Evolutionary conservation across 2,888 invertebrate species (phyloP).

Genomic region (Eupeodes latifasciatus): DNA sequence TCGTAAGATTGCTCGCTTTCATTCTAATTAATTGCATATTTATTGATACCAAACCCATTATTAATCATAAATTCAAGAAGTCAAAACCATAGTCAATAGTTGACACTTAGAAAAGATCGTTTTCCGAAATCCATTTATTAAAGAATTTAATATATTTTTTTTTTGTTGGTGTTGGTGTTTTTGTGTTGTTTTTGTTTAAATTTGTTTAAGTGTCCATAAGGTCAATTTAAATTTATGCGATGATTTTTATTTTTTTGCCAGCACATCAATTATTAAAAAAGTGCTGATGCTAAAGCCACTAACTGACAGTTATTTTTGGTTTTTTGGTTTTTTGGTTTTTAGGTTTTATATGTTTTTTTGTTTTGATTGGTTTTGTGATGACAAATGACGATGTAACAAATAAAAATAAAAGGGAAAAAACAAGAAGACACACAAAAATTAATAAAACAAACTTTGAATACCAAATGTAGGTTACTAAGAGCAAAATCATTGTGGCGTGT

Average conservation of each 20-base stretch:
- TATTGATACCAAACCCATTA: background rate
- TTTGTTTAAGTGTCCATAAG: background rate
- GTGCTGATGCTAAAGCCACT: conserved; percentile 18
- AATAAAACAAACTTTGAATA: conserved; percentile 16
- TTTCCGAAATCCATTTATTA: conserved; percentile 22
- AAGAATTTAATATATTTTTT: background rate
- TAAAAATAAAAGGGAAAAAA: background rate
- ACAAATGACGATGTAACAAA: conserved; percentile 31
- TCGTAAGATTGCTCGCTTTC: background rate
- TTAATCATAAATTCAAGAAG: conserved; percentile 8
- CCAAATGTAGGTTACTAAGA: conserved; percentile 34
- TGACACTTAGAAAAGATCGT: background rate
- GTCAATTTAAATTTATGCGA: conserved; percentile 29
- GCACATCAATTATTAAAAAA: conserved; percentile 26
- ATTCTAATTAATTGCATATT: conserved; percentile 8
- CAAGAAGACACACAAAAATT: background rate
- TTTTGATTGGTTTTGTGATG: background rate
- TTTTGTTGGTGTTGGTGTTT: background rate
- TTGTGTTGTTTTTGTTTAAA: background rate
- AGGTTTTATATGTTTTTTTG: conserved; percentile 26
- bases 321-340: conserved; percentile 27
- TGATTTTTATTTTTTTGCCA: background rate
- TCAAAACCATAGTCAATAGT: background rate
- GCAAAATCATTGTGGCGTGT: conserved; percentile 25
- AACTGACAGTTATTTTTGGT: conserved; percentile 30